Base-by-base conservation (phyloP, 2,888 invertebrate genomes). In the Xestia rhomboidea region DNA sequence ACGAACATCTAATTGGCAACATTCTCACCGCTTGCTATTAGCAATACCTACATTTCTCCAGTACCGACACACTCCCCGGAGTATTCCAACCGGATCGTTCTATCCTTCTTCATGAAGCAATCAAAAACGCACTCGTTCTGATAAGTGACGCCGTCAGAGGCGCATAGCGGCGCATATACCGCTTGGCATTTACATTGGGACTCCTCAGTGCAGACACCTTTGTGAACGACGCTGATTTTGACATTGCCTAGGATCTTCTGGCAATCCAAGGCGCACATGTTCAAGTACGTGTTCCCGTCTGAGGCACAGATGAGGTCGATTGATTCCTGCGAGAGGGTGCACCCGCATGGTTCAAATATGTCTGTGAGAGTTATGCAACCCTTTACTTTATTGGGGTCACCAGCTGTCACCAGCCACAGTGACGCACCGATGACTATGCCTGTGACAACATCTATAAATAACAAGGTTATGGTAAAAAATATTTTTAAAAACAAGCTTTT, bases 91-190 rank as follows among this genome's bases (percentile, higher is more conserved):
- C 13, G 30, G 54, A 81, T 67, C 0, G 15, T 34, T 6, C 49
- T 3, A n/a, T 82, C 72, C 24, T 57, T 76, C 38, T 49, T 64
- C 8, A 24, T 63, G 7, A 72, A n/a, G 60, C 88, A 89, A 0
- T 85, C 62, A 8, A 91, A 67, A 34, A 88, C 57, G 24, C 91
- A 91, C 0, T 97, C 67, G 92, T 97, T 98, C 79, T 95, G 95
- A 93, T 98, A 98, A 0, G 98, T 98, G 79, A 97, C 95, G 21
- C 97, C 97, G 92, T 98, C 97, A 62, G 97, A 97, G 38, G 98
- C 98, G 92, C 98, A 98, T 11, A 98, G 97, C 38, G 97, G 97
- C 0, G 3, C 21, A 2, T 77, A 83, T 8, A 0, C 5, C 11
- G 64, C 38, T 6, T 38, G 15, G 15, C 83, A 83, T 15, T 13